Percentiles rank a stretch among this genome's conserved stretches.
Conservation (phyloP, 64 coral and sea anemone species). For the Dendrophyllia cribrosa region DNA sequence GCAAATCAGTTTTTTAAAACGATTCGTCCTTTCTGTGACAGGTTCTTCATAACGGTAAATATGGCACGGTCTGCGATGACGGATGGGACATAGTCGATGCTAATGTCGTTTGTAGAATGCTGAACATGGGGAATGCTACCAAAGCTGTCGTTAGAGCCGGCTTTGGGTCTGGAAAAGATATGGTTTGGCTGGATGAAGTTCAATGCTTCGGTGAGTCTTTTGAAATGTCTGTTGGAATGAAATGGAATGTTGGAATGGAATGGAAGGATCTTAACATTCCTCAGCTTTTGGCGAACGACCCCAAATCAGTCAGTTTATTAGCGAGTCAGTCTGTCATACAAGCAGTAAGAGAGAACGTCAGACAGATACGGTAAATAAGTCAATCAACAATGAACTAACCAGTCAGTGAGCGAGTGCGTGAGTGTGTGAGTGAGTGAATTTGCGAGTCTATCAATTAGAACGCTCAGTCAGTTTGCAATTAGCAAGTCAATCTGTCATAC, state of each 20-base stretch:
- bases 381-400: too few species aligned
- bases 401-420: too few species aligned
- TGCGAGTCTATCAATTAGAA: too few species aligned
- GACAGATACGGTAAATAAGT: too few species aligned
- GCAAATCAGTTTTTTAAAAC: too few species aligned
- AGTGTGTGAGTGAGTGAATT: too few species aligned
- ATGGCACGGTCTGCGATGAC: constrained; percentile 72
- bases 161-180: constrained; percentile 44
- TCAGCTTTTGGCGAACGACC: too few species aligned
- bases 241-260: too few species aligned
- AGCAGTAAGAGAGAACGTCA: too few species aligned
- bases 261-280: too few species aligned
- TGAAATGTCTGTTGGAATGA: background rate
- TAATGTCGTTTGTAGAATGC: constrained; percentile 49
- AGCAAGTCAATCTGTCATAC: background rate
- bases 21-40: background rate
- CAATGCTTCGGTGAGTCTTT: constrained; percentile 33
- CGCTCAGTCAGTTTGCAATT: background rate
- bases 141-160: background rate
- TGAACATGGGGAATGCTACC: constrained; percentile 60
- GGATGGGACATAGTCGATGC: constrained; percentile 51
- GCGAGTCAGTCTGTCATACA: too few species aligned
- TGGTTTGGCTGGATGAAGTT: constrained; percentile 62
- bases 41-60: constrained; percentile 44
- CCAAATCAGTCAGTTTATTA: too few species aligned